phyloP scores from a whole-genome alignment of 1,140 invertebrate species.

The Helicoverpa zea region DNA sequence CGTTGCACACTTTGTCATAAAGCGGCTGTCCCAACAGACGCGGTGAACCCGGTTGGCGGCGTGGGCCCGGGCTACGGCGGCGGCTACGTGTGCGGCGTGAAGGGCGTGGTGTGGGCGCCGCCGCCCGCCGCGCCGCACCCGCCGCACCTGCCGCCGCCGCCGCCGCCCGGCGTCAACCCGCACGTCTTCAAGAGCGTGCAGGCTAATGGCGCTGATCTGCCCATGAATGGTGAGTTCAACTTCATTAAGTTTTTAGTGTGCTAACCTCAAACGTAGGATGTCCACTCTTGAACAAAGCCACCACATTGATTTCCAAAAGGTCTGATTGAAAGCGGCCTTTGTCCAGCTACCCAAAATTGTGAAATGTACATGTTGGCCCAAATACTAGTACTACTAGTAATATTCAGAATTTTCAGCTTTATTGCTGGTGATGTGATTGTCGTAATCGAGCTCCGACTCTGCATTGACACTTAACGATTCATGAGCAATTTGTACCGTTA shows the following conservation, averaged over 20 bases:
- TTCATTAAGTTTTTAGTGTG: not conserved
- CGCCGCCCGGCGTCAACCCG: slow-evolving; percentile 81
- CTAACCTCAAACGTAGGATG: too few relatives aligned
- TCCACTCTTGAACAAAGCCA: too few relatives aligned
- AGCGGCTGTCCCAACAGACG: not conserved
- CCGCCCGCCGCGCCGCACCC: slow-evolving; percentile 41
- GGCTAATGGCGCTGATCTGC: slow-evolving; percentile 87
- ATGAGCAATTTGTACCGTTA: not conserved
- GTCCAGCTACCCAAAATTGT: too few relatives aligned
- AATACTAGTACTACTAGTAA: too few relatives aligned
- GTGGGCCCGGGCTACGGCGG: slow-evolving; percentile 28
- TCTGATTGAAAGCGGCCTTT: too few relatives aligned
- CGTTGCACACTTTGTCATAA: too few relatives aligned
- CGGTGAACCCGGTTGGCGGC: not conserved
- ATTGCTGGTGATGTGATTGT: too few relatives aligned
- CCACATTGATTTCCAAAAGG: too few relatives aligned
- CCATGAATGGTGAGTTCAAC: slow-evolving; percentile 84
- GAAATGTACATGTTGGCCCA: too few relatives aligned
- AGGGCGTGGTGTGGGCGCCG: slow-evolving; percentile 65
- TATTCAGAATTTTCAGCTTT: too few relatives aligned
- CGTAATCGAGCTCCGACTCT: too few relatives aligned
- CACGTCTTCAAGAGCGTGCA: slow-evolving; percentile 85
- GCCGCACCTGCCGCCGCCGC: slow-evolving; percentile 55
- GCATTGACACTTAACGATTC: too few relatives aligned
- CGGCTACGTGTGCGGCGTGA: slow-evolving; percentile 65